These are phyloP conservation scores for Euwallacea similis DNA, from an alignment of 1,140 invertebrate species.

Conservation along the genomic window DNA sequence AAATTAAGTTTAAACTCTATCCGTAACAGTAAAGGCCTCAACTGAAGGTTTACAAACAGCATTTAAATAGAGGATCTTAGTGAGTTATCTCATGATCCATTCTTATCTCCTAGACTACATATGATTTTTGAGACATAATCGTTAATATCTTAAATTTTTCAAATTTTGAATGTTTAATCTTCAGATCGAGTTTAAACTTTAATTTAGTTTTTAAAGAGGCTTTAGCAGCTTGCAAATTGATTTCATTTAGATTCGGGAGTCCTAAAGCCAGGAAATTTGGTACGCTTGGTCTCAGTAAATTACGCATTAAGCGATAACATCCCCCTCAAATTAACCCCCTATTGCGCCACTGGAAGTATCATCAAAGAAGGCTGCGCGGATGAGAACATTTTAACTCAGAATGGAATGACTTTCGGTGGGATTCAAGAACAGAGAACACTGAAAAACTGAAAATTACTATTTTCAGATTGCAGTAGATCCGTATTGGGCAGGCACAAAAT, in stretches of 20 bases:
- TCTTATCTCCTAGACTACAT: no score
- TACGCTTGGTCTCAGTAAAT: constrained; percentile 66
- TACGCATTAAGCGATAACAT: constrained; percentile 59
- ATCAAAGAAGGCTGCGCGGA: constrained; percentile 54
- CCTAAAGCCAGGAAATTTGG: constrained; percentile 60
- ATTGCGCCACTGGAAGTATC: constrained; percentile 67
- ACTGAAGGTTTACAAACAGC: no score
- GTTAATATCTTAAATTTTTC: no score
- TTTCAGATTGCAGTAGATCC: constrained; percentile 51
- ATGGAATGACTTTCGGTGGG: constrained; percentile 52
- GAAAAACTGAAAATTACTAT: not conserved
- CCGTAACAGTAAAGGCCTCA: no score
- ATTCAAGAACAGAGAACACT: not conserved
- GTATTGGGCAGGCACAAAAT: constrained; percentile 73
- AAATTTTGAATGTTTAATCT: no score
- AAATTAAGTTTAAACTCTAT: not conserved
- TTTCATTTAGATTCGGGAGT: constrained; percentile 46
- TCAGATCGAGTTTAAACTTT: no score
- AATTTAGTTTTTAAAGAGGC: not conserved
- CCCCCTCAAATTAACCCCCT: constrained; percentile 66
- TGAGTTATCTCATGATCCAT: no score
- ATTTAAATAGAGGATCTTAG: no score
- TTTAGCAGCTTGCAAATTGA: not conserved
- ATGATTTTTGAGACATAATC: no score
- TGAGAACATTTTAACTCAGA: constrained; percentile 16